Evolutionary conservation across 1,140 invertebrate genomes (phyloP).

Genomic region (Pteromalus puparum): DNA sequence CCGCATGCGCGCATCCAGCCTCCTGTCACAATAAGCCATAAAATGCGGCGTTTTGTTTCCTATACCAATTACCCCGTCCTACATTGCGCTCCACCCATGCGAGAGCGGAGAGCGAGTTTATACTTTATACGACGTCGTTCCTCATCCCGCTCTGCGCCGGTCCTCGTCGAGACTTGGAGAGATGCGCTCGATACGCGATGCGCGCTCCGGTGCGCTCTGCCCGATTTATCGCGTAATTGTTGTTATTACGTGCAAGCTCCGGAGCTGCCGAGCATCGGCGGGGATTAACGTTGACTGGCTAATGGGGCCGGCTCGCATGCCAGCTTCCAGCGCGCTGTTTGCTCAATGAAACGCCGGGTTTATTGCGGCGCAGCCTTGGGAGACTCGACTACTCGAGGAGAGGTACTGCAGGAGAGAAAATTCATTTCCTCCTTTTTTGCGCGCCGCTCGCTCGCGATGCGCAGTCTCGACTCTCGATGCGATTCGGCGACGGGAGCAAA

Average conservation of each 20-base stretch:
- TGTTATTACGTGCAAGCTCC: slow-evolving; percentile 31
- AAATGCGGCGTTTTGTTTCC: slow-evolving; percentile 72
- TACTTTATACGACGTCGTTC: slow-evolving; percentile 50
- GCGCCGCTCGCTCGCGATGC: not conserved
- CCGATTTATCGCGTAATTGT: slow-evolving; percentile 39
- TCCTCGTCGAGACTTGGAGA: not conserved
- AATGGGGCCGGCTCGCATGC: slow-evolving; percentile 12
- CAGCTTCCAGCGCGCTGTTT: slow-evolving; percentile 10
- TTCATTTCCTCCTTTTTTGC: slow-evolving; percentile 31
- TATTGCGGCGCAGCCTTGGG: not conserved
- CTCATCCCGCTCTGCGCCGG: slow-evolving; percentile 18
- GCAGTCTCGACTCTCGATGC: not conserved
- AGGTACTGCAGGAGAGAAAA: slow-evolving; percentile 8
- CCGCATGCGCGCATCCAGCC: slow-evolving; percentile 40
- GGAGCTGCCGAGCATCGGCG: not conserved
- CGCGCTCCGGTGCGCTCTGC: not conserved
- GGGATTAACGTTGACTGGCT: slow-evolving; percentile 32
- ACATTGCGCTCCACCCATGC: slow-evolving; percentile 55
- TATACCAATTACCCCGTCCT: slow-evolving; percentile 69
- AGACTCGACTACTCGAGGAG: too few relatives aligned
- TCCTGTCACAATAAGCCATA: slow-evolving; percentile 73
- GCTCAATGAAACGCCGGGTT: slow-evolving; percentile 18
- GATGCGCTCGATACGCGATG: not conserved
- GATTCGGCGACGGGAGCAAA: slow-evolving; percentile 18
- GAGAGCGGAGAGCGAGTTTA: slow-evolving; percentile 40